These are phyloP conservation scores for Therioaphis trifolii DNA, from an alignment of 2,888 invertebrate genomes.

Conservation along the genomic window DNA sequence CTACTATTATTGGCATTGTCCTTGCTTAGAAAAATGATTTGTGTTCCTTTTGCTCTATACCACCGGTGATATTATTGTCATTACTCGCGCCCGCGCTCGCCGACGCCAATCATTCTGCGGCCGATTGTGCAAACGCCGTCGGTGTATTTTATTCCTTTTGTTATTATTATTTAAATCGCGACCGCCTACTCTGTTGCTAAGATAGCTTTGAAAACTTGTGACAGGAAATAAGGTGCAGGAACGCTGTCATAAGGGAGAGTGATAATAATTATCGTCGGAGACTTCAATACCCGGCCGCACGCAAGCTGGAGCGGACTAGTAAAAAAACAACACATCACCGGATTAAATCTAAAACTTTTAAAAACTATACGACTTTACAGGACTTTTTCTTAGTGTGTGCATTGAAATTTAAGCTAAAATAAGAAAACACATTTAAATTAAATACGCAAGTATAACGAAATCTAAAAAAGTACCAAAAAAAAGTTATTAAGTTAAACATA, in stretches of 20 bases:
- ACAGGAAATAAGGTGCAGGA: slow-evolving; percentile 11
- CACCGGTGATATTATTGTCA: not conserved
- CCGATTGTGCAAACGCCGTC: slow-evolving; percentile 28
- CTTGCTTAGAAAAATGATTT: slow-evolving; percentile 1
- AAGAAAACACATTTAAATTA: too few species aligned
- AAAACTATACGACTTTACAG: too few species aligned
- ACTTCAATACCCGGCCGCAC: not conserved
- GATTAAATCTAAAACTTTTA: too few species aligned
- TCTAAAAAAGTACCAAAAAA: too few species aligned
- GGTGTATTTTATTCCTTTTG: not conserved
- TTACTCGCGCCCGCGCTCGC: not conserved
- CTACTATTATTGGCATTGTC: slow-evolving; percentile 19
- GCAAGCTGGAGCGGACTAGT: too few species aligned
- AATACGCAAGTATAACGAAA: too few species aligned
- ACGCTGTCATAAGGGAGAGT: not conserved
- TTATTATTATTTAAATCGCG: slow-evolving; percentile 27
- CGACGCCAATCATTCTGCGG: slow-evolving; percentile 26
- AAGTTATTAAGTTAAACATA: too few species aligned
- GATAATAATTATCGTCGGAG: not conserved
- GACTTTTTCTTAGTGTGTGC: too few species aligned
- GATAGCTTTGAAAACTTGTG: not conserved
- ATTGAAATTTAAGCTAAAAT: too few species aligned
- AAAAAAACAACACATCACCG: too few species aligned
- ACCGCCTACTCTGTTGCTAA: slow-evolving; percentile 7
- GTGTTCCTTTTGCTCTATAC: not conserved